Evolutionary conservation across 1,140 invertebrate species (phyloP).

Genomic region (Apis mellifera): Amel_HAv3.1 CM009945.2:4103501-4104000

Average conservation of each 20-base stretch:
- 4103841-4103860: background rate
- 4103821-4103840: conserved; percentile 2
- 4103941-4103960: background rate
- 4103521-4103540: no score
- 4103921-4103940: background rate
- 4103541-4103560: no score
- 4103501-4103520: no score
- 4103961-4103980: background rate
- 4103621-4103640: no score
- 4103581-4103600: no score
- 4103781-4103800: background rate
- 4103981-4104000: background rate
- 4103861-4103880: background rate
- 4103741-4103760: background rate
- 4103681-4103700: no score
- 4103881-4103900: background rate
- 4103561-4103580: no score
- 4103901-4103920: background rate
- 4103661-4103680: no score
- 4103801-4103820: conserved; percentile 7
- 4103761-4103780: background rate
- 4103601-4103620: no score
- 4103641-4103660: no score
- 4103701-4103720: no score
- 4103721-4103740: background rate